Base-by-base conservation (phyloP, 2,797 vertebrate genomes). In the Takifugu rubripes region DNA sequence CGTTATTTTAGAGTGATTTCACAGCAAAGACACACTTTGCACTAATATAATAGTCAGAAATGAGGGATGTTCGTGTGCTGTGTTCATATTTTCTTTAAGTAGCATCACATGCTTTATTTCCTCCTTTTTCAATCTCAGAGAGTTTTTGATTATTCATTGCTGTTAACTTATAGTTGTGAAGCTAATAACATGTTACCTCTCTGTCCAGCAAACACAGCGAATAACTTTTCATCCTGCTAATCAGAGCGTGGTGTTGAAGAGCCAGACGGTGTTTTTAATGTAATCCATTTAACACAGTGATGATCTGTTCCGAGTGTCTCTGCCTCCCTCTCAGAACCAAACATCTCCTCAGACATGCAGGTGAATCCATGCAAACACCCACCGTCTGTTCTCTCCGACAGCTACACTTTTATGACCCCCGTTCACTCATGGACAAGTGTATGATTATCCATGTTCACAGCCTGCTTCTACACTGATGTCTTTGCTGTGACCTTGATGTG, bases 201-300 rank as follows among this genome's bases (percentile, higher is more conserved):
- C 36, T 12, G 36, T 40, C 36, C 3, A 12, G 11, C 2, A 5
- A 40, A 12, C 36, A 14, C 11, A 40, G 36, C 36, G 1, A 40
- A 14, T 10, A 4, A 29, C 12, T 10, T 33, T 33, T 33, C 33
- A 9, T 29, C 33, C 33, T 33, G 49, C 16, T 56, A 79, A 67
- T 77, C 60, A 67, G 66, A 69, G 68, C 69, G 72, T 61, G 54
- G 54, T 72, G 72, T 68, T 29, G 51, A 55, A 56, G 57, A 45
- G 52, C 72, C 21, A 61, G 52, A 72, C 25, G 76, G 57, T 83
- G 83, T 72, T 83, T 21, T 29, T 58, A 36, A 52, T 17, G 49
- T 68, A 62, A 71, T 70, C 54, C 75, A 68, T 33, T 79, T 66
- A 76, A 65, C 55, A 64, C 57, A 61, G 47, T 45, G 54, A 55